These are phyloP conservation scores for Brachypodius melanocephalos DNA, from an alignment of 2,113 vertebrate species.

Conservation along the genomic window DNA sequence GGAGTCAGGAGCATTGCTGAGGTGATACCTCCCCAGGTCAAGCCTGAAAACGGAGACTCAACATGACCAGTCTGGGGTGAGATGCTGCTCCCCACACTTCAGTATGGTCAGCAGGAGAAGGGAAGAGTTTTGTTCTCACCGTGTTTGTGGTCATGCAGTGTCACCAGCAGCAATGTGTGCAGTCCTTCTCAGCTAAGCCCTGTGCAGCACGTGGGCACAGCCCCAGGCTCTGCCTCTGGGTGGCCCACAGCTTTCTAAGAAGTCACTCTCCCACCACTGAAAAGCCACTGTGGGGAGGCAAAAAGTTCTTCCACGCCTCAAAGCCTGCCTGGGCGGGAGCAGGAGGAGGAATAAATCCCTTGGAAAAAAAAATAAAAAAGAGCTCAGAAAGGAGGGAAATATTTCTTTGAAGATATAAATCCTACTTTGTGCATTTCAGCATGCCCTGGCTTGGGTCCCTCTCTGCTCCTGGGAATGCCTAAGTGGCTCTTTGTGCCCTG, in stretches of 20 bases:
- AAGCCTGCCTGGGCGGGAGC: not conserved
- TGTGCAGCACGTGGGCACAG: not conserved
- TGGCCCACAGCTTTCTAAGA: not conserved
- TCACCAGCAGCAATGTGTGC: not conserved
- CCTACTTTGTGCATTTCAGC: slow-evolving; percentile 45
- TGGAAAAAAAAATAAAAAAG: not conserved
- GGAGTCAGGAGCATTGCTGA: fast-evolving
- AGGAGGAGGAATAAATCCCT: slow-evolving; percentile 14
- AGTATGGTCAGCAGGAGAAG: fast-evolving
- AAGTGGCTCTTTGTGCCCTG: not conserved
- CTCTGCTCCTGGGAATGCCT: not conserved
- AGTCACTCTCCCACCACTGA: not conserved
- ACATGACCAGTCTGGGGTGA: not conserved
- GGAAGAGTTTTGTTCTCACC: not conserved
- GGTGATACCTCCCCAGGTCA: not conserved
- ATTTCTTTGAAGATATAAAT: slow-evolving; percentile 59
- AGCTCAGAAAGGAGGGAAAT: not conserved
- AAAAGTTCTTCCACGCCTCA: not conserved
- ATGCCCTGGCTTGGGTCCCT: slow-evolving; percentile 4
- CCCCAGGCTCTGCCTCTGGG: not conserved
- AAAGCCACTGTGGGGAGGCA: not conserved
- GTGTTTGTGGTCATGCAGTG: fast-evolving
- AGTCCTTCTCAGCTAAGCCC: fast-evolving
- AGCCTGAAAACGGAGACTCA: not conserved
- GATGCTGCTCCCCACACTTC: not conserved